Evolutionary conservation across 2,888 invertebrate genomes (phyloP).

Genomic region (Stomorhina lunata): DNA sequence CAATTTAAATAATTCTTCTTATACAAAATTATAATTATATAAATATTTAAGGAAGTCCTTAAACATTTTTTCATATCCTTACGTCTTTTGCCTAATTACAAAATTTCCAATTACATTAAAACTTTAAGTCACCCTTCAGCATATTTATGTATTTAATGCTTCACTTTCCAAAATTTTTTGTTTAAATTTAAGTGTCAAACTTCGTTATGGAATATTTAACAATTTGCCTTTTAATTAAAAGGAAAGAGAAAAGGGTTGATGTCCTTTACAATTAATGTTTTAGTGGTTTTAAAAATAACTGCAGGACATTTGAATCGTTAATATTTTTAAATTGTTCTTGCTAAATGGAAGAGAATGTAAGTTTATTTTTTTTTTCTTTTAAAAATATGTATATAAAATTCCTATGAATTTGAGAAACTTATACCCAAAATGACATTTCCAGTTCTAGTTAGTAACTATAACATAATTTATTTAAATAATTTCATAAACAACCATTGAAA

Average conservation of each 20-base stretch:
- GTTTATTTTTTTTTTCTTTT: no score
- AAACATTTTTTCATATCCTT: neutral
- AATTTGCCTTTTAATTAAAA: neutral
- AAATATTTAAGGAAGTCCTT: no score
- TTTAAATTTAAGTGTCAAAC: slow-evolving; percentile 19
- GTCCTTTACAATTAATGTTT: neutral
- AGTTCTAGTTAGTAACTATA: slow-evolving; percentile 2
- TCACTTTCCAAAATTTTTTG: neutral
- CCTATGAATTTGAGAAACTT: neutral
- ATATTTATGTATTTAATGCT: neutral
- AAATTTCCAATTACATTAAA: neutral
- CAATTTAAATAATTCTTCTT: no score
- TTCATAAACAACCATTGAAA: slow-evolving; percentile 18
- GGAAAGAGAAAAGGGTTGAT: neutral
- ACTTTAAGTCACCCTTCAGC: neutral
- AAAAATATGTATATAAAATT: no score
- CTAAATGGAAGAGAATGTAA: no score
- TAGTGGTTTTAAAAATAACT: neutral
- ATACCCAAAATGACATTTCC: slow-evolving; percentile 8
- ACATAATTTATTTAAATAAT: slow-evolving; percentile 39
- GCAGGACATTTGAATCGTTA: neutral
- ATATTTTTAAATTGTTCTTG: neutral
- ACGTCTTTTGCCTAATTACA: neutral
- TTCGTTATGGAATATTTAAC: neutral
- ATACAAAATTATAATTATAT: no score